Evolutionary conservation across 2,113 vertebrate genomes (phyloP).

Genomic region (Elephantulus edwardii): DNA sequence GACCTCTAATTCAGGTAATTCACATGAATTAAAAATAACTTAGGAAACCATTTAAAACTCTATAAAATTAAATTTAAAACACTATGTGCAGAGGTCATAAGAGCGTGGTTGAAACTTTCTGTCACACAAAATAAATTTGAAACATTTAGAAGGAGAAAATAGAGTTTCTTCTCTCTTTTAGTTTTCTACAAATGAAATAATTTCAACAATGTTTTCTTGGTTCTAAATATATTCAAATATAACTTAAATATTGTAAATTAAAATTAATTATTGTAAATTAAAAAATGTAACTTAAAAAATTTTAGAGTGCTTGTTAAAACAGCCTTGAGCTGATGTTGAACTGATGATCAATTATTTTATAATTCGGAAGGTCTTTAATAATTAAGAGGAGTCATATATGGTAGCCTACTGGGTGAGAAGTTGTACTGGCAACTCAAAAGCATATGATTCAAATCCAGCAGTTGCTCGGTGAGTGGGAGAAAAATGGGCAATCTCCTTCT

Average conservation of each 20-base stretch:
- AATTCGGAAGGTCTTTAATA: slow-evolving; percentile 24
- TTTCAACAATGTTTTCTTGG: neutral
- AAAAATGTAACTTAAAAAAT: neutral
- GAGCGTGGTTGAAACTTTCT: slow-evolving; percentile 61
- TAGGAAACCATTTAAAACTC: slow-evolving; percentile 65
- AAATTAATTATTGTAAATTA: too few relatives aligned
- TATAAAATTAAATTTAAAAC: slow-evolving; percentile 77
- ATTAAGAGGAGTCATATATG: too few relatives aligned
- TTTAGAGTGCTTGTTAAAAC: neutral
- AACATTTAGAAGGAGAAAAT: slow-evolving; percentile 42
- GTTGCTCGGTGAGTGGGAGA: too few relatives aligned
- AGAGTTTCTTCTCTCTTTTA: neutral
- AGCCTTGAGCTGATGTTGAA: neutral
- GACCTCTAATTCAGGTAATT: slow-evolving; percentile 68
- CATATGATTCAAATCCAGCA: too few relatives aligned
- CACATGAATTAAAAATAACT: slow-evolving; percentile 80
- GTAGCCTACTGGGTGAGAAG: too few relatives aligned
- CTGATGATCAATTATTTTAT: neutral
- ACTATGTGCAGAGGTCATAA: slow-evolving; percentile 60
- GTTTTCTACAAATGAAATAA: neutral
- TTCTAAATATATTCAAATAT: neutral
- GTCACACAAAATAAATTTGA: slow-evolving; percentile 65
- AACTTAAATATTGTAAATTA: neutral
- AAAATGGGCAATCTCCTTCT: too few relatives aligned
- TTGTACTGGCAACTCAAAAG: too few relatives aligned